A percentile compares a stretch with the other conserved stretches of the same genome.
Conservation (phyloP, 92 coral and sea anemone species). For the Umimayanthus chanpuru region DNA sequence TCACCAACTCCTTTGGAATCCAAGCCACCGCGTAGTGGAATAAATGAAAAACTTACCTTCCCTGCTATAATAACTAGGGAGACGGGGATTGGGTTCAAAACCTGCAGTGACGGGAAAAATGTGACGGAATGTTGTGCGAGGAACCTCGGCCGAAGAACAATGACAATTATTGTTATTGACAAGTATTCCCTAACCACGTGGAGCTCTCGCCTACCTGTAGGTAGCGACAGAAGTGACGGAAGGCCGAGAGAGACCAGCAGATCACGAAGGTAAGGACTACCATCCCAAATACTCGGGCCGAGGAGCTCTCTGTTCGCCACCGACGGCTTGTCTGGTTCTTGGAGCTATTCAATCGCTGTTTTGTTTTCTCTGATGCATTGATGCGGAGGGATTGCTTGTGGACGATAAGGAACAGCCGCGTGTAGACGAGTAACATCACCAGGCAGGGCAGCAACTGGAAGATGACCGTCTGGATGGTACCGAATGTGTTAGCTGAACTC, state of each 20-base stretch:
- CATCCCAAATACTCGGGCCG: slow-evolving; percentile 18
- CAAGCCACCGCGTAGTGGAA: too few species aligned
- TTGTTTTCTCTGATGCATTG: slow-evolving; percentile 10
- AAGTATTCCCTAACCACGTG: too few species aligned
- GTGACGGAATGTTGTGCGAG: too few species aligned
- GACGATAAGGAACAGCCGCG: slow-evolving; percentile 5
- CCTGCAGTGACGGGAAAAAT: too few species aligned
- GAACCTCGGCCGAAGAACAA: too few species aligned
- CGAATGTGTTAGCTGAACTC: not conserved
- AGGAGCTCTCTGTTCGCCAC: slow-evolving; percentile 9
- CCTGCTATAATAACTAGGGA: too few species aligned
- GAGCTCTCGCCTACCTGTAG: not conserved
- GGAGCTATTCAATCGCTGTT: not conserved
- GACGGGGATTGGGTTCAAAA: too few species aligned
- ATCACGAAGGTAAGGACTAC: slow-evolving; percentile 11
- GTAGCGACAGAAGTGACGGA: slow-evolving; percentile 17
- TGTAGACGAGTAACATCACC: slow-evolving; percentile 6
- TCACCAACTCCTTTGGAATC: too few species aligned
- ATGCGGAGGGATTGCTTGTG: slow-evolving; percentile 8
- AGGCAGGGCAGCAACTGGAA: slow-evolving; percentile 12
- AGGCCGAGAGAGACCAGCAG: slow-evolving; percentile 15
- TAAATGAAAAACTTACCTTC: too few species aligned
- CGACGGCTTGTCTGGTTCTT: not conserved
- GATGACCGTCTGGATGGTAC: not conserved
- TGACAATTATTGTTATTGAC: too few species aligned